These are phyloP conservation scores for Amblyteles armatorius DNA, from an alignment of 2,888 invertebrate genomes.

Conservation along the genomic window DNA sequence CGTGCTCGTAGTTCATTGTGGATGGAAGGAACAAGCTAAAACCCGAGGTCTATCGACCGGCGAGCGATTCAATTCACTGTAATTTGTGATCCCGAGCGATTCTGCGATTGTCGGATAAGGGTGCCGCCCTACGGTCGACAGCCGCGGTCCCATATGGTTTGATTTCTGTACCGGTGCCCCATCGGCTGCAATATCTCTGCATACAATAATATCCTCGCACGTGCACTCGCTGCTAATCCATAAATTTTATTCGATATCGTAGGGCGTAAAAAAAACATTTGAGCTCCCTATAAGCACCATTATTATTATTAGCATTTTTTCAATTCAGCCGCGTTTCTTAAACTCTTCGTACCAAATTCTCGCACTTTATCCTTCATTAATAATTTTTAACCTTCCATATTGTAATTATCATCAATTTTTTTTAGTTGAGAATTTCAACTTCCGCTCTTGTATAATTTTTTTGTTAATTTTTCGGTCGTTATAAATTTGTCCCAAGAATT, in stretches of 20 bases:
- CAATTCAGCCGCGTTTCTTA: background rate
- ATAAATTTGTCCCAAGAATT: background rate
- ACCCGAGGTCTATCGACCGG: slow-evolving; percentile 28
- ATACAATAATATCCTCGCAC: slow-evolving; percentile 13
- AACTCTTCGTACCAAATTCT: background rate
- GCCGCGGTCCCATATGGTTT: slow-evolving; percentile 55
- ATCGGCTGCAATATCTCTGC: slow-evolving; percentile 1
- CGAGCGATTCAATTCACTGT: slow-evolving; percentile 37
- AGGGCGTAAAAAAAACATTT: background rate
- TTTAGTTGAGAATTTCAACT: background rate
- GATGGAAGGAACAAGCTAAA: background rate
- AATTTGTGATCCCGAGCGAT: slow-evolving; percentile 59
- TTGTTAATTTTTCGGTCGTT: background rate
- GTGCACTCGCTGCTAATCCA: slow-evolving; percentile 30
- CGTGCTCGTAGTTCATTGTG: background rate
- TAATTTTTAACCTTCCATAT: no score
- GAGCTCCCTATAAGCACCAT: background rate
- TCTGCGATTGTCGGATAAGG: slow-evolving; percentile 59
- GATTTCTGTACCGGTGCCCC: slow-evolving; percentile 37
- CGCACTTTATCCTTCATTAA: background rate
- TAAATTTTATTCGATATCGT: slow-evolving; percentile 20
- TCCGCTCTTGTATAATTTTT: background rate
- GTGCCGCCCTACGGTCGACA: slow-evolving; percentile 49
- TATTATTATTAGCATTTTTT: background rate
- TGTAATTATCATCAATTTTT: no score